Evolutionary conservation across 2,888 invertebrate genomes (phyloP), one percentile per base, ranked within the genome.

Genomic region (Heteropelma amictum): DNA sequence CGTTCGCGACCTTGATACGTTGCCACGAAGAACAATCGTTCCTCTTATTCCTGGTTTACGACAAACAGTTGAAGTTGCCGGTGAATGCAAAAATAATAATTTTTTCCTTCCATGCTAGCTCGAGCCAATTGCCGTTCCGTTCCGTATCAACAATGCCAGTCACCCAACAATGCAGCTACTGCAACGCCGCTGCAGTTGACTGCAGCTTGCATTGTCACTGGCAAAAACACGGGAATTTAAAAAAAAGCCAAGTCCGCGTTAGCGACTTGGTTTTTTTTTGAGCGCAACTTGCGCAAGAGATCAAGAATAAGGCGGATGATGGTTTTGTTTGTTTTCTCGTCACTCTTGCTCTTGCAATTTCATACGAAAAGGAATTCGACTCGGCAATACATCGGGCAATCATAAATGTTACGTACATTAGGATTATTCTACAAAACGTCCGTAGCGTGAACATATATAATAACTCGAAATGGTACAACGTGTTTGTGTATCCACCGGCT

Each of bases 391-490:
- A n/a, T n/a, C 28, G 17, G 49, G 61, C 60, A 61, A 75, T 71
- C 64, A 61, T 53, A 45, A 58, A 45, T 45, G 12, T 38, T 54
- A 12, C 64, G 19, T 45, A 61, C 54, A 51, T 58, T 75, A 74
- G 72, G 63, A 80, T 80, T 79, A 70, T 70, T 65, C 84, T 84
- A 85, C 82, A 83, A 82, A 82, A 83, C 83, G 83, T 84, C 83
- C 84, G 84, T 83, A 84, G 83, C 86, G 84, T 84, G 85, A 87
- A 87, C 84, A 84, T 86, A n/a, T n/a, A 82, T 86, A 86, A 86
- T 84, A 84, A 82, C 82, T 74, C 61, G 65, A 67, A 60, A 60
- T 60, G 61, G 47, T 49, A 54, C 80, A 78, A 80, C 78, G 58
- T 85, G 84, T 88, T 87, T 87, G 85, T 85, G 84, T 86, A 86